Conservation (phyloP, 2,888 invertebrate genomes). For the Mechanitis mazaeus region DNA sequence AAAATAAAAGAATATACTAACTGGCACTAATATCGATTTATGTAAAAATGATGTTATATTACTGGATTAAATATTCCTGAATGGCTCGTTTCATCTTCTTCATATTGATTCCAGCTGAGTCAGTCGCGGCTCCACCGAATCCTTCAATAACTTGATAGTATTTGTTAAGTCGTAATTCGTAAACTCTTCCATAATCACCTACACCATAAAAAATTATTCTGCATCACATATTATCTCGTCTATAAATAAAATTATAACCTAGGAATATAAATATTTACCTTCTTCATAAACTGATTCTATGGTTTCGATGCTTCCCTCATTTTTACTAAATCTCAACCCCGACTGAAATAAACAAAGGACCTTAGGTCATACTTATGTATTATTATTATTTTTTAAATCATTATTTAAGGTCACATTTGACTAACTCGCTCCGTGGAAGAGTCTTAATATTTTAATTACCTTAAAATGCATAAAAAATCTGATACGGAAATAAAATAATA, state of each 20-base stretch:
- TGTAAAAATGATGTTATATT: conserved; percentile 8
- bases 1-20: conserved; percentile 10
- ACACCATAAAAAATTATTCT: background rate
- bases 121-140: conserved; percentile 89
- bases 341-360: background rate
- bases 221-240: no score
- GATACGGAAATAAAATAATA: no score
- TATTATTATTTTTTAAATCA: background rate
- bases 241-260: background rate
- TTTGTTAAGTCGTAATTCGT: conserved; percentile 27
- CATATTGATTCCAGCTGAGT: conserved; percentile 80
- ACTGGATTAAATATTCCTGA: conserved; percentile 36
- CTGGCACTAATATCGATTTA: background rate
- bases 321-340: conserved; percentile 5
- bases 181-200: conserved; percentile 35
- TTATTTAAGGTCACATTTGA: no score
- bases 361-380: background rate
- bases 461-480: no score
- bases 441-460: no score
- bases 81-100: conserved; percentile 61
- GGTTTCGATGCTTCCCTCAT: background rate
- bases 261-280: conserved; percentile 13
- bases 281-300: background rate
- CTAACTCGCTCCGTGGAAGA: no score
- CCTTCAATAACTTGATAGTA: conserved; percentile 81